Percentiles rank a stretch among this genome's conserved stretches.
Conservation (phyloP, 2,888 invertebrate genomes). For the Caenorhabditis afra region DNA sequence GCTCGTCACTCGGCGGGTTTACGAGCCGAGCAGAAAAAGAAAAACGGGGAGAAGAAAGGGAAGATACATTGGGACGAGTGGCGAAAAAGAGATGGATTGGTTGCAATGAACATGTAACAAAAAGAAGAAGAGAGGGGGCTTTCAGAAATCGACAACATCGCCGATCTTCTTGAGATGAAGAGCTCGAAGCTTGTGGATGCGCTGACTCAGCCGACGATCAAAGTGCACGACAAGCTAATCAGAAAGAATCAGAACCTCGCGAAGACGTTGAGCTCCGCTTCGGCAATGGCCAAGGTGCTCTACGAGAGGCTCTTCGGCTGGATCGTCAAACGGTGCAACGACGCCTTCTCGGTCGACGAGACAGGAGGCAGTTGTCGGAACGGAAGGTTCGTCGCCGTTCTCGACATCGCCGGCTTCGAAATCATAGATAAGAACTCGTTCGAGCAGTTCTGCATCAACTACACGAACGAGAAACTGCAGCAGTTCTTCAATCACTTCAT, state of each 20-base stretch:
- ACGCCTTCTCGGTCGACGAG: conserved; percentile 58
- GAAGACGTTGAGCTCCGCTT: conserved; percentile 79
- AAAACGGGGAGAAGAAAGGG: neutral
- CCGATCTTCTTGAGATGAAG: conserved; percentile 71
- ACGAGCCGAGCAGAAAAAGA: conserved; percentile 6
- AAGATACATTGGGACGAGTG: conserved; percentile 10
- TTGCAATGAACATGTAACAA: conserved; percentile 34
- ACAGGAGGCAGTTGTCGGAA: conserved; percentile 32
- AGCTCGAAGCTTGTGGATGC: conserved; percentile 80
- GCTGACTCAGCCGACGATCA: conserved; percentile 82
- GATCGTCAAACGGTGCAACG: conserved; percentile 76
- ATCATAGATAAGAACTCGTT: conserved; percentile 78
- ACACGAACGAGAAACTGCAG: conserved; percentile 79
- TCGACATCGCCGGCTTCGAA: conserved; percentile 80
- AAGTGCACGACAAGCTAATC: conserved; percentile 82
- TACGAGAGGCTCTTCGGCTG: conserved; percentile 78
- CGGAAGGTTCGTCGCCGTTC: conserved; percentile 75
- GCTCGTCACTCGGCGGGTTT: conserved; percentile 28
- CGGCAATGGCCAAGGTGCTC: conserved; percentile 76
- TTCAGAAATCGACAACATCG: conserved; percentile 75
- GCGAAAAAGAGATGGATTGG: conserved; percentile 32
- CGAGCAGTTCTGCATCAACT: conserved; percentile 80
- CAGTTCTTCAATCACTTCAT: conserved; percentile 80
- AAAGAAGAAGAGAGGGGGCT: neutral
- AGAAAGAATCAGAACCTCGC: conserved; percentile 82